Conservation (phyloP, 2,113 vertebrate species). For the Crotalus horridus region DNA sequence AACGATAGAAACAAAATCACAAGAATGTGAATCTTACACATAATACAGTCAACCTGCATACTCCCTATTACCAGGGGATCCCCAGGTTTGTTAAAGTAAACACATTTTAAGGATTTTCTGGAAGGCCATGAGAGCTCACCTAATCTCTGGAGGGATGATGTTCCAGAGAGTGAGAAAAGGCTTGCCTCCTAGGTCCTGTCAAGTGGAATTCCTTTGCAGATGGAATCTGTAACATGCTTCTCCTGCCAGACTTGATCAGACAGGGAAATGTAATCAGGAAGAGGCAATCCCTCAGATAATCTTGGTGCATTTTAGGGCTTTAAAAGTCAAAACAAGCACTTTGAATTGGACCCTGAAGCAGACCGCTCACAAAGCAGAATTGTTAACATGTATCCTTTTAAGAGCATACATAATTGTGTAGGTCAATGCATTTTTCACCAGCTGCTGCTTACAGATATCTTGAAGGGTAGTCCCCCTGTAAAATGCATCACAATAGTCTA, state of each 20-base stretch:
- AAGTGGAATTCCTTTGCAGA: not conserved
- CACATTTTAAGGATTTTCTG: not conserved
- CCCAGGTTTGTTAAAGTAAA: not conserved
- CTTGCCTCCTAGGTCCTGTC: not conserved
- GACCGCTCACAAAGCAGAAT: not conserved
- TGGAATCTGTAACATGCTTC: not conserved
- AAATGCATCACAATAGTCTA: not conserved
- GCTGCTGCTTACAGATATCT: not conserved
- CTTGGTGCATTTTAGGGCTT: not conserved
- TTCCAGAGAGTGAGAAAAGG: not conserved
- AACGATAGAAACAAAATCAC: not conserved
- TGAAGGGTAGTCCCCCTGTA: not conserved
- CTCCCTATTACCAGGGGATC: not conserved
- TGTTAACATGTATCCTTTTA: not conserved
- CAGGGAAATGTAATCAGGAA: not conserved
- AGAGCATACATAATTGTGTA: not conserved
- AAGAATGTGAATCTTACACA: not conserved
- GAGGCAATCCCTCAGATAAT: not conserved
- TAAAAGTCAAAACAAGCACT: not conserved
- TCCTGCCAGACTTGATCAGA: not conserved
- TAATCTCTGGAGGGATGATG: not conserved
- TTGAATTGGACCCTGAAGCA: not conserved
- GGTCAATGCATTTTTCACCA: not conserved
- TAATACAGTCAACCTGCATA: not conserved
- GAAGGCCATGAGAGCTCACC: not conserved